Percentiles rank a stretch among this genome's conserved stretches.
These are phyloP conservation scores for Bugulina stolonifera DNA, from an alignment of 2,888 invertebrate genomes.

Conservation along the genomic window DNA sequence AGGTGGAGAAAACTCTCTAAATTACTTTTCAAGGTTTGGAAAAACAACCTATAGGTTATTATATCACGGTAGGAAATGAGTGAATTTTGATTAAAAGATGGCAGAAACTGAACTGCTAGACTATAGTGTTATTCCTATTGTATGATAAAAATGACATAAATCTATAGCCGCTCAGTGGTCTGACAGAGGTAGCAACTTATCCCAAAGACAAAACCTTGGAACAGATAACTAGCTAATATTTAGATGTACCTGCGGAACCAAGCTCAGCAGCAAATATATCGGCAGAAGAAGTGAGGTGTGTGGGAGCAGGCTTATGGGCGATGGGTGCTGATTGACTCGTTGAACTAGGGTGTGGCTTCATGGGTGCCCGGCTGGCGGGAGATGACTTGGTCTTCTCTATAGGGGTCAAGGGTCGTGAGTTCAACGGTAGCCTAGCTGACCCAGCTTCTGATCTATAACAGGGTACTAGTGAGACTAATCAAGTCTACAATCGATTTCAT, in stretches of 20 bases:
- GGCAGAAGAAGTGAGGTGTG: not conserved
- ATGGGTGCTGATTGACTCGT: not conserved
- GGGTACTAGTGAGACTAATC: too few relatives aligned
- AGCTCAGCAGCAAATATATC: not conserved
- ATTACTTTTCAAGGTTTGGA: too few relatives aligned
- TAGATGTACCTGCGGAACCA: not conserved
- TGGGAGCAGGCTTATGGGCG: not conserved
- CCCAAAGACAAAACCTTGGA: not conserved
- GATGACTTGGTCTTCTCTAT: constrained; percentile 9
- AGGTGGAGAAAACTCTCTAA: too few relatives aligned
- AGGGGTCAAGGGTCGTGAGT: not conserved
- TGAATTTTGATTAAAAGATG: too few relatives aligned
- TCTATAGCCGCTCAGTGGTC: too few relatives aligned
- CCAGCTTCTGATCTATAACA: constrained; percentile 14
- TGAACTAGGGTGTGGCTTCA: constrained; percentile 8
- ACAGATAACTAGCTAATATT: not conserved
- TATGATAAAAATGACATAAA: too few relatives aligned
- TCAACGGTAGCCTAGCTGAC: not conserved
- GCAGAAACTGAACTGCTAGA: too few relatives aligned
- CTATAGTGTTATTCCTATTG: too few relatives aligned
- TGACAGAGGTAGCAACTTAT: too few relatives aligned
- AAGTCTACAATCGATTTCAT: too few relatives aligned
- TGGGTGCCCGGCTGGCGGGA: not conserved
- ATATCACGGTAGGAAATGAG: too few relatives aligned
- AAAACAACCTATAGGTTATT: too few relatives aligned